Percentiles rank a stretch among this genome's conserved stretches.
These are phyloP conservation scores for Spicauda simplicius DNA, from an alignment of 2,888 invertebrate species.

Conservation along the genomic window DNA sequence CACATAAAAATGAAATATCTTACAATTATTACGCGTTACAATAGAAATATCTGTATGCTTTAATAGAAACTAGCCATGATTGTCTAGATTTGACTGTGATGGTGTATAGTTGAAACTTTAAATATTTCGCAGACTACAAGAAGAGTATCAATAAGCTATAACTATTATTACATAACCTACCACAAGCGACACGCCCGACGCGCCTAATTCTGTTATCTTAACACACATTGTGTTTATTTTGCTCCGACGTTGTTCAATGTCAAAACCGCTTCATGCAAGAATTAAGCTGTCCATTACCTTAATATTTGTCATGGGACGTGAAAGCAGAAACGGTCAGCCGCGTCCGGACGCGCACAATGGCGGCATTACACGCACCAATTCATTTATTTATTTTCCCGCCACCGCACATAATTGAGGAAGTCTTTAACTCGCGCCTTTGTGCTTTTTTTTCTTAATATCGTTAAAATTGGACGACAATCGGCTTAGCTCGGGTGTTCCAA, in stretches of 20 bases:
- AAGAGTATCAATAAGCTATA: too few relatives aligned
- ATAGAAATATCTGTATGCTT: too few relatives aligned
- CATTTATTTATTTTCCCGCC: conserved; percentile 63
- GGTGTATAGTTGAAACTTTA: too few relatives aligned
- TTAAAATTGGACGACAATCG: conserved; percentile 54
- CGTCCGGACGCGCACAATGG: conserved; percentile 37
- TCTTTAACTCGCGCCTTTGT: conserved; percentile 61
- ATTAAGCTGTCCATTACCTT: conserved; percentile 34
- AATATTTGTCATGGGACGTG: conserved; percentile 30
- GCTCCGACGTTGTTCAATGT: conserved; percentile 18
- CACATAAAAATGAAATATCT: too few relatives aligned
- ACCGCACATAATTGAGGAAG: conserved; percentile 73
- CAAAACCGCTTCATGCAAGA: conserved; percentile 16
- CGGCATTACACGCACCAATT: conserved; percentile 40
- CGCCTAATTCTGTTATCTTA: conserved; percentile 8
- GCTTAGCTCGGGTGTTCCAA: conserved; percentile 48
- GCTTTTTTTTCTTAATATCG: conserved; percentile 50
- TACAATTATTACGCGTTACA: too few relatives aligned
- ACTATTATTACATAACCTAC: background rate
- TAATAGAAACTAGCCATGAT: too few relatives aligned
- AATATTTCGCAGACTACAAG: too few relatives aligned
- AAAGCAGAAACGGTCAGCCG: conserved; percentile 36
- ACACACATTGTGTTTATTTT: conserved; percentile 28
- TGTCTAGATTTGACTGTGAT: too few relatives aligned
- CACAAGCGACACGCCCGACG: background rate